Base-by-base conservation (phyloP, 1,140 invertebrate genomes). In the Bemisia tabaci region DNA sequence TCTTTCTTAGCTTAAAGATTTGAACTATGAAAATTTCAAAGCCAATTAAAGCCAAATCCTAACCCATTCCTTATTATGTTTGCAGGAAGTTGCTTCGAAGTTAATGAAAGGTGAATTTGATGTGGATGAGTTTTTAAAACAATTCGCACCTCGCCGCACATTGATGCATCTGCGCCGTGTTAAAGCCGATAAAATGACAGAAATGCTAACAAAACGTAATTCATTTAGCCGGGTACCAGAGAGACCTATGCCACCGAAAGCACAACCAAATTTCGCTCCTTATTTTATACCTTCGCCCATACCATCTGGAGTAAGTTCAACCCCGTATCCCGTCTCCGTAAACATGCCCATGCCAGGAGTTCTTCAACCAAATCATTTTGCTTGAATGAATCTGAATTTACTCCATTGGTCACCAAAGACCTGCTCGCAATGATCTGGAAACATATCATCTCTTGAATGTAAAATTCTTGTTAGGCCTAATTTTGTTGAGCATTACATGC, bases 201-300 rank as follows among this genome's bases (percentile, higher is more conserved):
- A 74, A 66, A 68, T 74, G 66, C 23, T 74, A 1, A 68, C 69
- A 76, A 80, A 72, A 76, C 78, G 77, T 74, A 62, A 64, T 63
- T 72, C 12, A 68, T 69, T 70, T 71, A 71, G 68, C 39, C 24
- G 62, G 21, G n/a, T 62, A 60, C 24, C 62, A 26, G 59, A 22
- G 24, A 22, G 63, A 33, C 62, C 58, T 22, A 63, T 63, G 26
- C 39, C 62, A 22, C 59, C 21, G 22, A 39, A 22, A 67, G 39
- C 66, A 22, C 66, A 63, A 59, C 66, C 33, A 59, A 62, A 26
- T 9, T 67, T 63, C 12, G 33, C 66, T 23, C 62, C 58, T 61
- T 67, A 67, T 59, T 67, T 67, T 25, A 61, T 63, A 58, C 62
- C 62, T 12, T 63, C 61, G 62, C 33, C 33, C 5, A 48, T 48